Evolutionary conservation across 1,140 invertebrate genomes (phyloP), one percentile per base, ranked within the genome.

Genomic region (Odontomachus brunneus): DNA sequence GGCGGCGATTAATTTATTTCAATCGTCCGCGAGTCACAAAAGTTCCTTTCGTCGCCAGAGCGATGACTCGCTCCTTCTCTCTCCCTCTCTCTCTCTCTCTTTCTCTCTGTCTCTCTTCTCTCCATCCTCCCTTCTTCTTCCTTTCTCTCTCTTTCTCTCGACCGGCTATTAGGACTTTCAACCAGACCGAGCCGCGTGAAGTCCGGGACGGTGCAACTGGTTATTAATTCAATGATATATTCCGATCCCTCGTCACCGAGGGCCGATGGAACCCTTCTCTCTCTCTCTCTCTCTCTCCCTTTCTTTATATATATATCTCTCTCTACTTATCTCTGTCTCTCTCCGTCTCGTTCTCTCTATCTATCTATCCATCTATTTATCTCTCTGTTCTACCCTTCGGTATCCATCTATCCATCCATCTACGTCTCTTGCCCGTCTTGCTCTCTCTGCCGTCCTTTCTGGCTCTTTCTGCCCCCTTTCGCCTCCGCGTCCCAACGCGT

Each of bases 221-320:
- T 81, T 84, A 71, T 84, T 72, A 84, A 85, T 85, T 76, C 84
- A 78, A 83, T 85, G 51, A 78, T 71, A 62, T 60, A 80, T 72
- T 84, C 53, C 74, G 82, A 80, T 81, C 74, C 55, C 82, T 63
- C 66, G 84, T 72, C 71, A 75, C 73, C 57, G 76, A 38, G 63
- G 82, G 49, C 59, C 82, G 48, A 76, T 66, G 72, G 51, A 67
- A 73, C 38, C 29, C 55, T 63, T 69, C 29, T 44, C 59, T 69
- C 48, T 82, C 67, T 83, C 66, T 74, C 38, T 59, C 38, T 65
- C 24, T 67, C 53, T 60, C 38, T 33, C 9, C 48, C 11, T 69
- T 67, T 66, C 62, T 24, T 4, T 60, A 7, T 51, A 12, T 66
- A 48, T 51, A 38, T 11, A 44, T 14, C 3, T 48, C 15, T 44